Conservation (phyloP, 2,113 vertebrate species). For the Pelobates fuscus region DNA sequence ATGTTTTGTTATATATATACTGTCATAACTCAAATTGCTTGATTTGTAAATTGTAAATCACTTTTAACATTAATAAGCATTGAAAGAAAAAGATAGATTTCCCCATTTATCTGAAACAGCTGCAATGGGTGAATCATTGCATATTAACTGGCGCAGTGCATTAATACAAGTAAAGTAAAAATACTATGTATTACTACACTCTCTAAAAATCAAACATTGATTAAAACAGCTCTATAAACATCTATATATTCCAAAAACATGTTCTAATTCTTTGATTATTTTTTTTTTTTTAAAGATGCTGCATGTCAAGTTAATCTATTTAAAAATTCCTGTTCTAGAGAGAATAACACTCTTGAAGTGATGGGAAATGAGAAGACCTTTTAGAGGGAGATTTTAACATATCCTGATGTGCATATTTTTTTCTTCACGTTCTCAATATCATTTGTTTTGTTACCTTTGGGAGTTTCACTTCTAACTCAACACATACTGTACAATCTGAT, state of each 20-base stretch:
- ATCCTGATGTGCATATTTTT: constrained; percentile 27
- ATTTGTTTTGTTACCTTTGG: neutral
- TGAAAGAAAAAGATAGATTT: no score
- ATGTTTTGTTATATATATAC: no score
- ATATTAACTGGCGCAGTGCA: no score
- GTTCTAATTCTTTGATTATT: neutral
- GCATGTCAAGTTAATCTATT: neutral
- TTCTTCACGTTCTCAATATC: constrained; percentile 21
- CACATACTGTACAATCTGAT: neutral
- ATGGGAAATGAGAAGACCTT: neutral
- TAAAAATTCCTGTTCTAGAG: neutral
- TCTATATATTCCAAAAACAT: neutral
- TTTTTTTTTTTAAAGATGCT: neutral
- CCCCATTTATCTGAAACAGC: no score
- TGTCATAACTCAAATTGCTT: no score
- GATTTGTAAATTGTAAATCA: no score
- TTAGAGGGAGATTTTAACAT: constrained; percentile 8
- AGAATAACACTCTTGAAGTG: neutral
- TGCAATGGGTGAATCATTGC: no score
- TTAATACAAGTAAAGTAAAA: no score
- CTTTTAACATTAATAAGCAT: no score
- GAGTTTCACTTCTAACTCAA: constrained; percentile 4
- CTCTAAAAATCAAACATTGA: no score
- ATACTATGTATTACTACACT: no score
- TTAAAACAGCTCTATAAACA: neutral